A percentile compares a stretch with the other conserved stretches of the same genome.
phyloP scores from a whole-genome alignment of 92 coral and sea anemone species.

The Zoanthus sociatus region DNA sequence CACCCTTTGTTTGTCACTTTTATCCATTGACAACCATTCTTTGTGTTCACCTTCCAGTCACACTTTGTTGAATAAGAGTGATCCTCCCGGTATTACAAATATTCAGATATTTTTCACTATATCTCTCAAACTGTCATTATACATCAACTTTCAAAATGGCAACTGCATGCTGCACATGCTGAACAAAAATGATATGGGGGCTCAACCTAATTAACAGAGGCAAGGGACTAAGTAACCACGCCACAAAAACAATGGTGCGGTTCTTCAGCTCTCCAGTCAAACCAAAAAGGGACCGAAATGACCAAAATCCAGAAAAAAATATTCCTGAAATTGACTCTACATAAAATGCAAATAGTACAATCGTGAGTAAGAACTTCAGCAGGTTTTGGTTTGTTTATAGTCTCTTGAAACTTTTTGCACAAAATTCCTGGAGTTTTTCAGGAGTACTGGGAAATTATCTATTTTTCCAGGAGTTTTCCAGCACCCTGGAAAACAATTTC shows the following conservation, averaged over 20 bases:
- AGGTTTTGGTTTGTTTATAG: too few relatives aligned
- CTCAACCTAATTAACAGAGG: not conserved
- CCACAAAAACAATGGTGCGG: not conserved
- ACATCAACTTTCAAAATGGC: not conserved
- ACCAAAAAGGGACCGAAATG: too few relatives aligned
- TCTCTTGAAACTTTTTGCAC: too few relatives aligned
- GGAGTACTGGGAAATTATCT: too few relatives aligned
- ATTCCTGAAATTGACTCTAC: too few relatives aligned
- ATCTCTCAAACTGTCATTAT: not conserved
- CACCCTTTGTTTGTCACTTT: slow-evolving; percentile 24
- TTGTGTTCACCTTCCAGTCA: slow-evolving; percentile 32
- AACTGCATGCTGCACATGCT: not conserved
- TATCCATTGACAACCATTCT: slow-evolving; percentile 20
- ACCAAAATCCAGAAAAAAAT: too few relatives aligned
- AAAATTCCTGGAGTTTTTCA: too few relatives aligned
- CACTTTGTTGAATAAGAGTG: slow-evolving; percentile 23
- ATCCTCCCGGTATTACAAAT: slow-evolving; percentile 18
- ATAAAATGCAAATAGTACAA: too few relatives aligned
- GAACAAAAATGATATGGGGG: not conserved
- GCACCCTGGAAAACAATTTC: too few relatives aligned
- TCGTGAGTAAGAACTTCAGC: too few relatives aligned
- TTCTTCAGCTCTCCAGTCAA: not conserved
- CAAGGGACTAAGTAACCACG: too few relatives aligned
- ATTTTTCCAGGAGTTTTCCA: too few relatives aligned
- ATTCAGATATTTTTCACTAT: slow-evolving; percentile 22